phyloP scores from a whole-genome alignment of 1,140 invertebrate genomes.

The Coboldia fuscipes region DNA sequence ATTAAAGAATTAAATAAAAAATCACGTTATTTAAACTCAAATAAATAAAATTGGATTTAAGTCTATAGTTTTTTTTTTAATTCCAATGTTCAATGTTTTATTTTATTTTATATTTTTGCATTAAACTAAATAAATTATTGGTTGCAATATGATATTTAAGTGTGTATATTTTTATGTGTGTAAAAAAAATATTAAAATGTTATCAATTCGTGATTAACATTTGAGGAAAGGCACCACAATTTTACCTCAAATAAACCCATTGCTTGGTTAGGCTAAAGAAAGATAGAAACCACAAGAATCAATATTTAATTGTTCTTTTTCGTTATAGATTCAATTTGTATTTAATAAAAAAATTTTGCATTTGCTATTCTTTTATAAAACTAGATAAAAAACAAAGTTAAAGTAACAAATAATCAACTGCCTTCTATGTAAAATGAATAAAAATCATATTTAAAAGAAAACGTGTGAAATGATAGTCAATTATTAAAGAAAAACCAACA shows the following conservation, averaged over 20 bases:
- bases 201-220: background rate
- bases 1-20: no score
- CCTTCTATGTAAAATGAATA: conserved; percentile 1
- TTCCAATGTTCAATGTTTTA: no score
- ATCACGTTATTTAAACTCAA: no score
- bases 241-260: conserved; percentile 22
- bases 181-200: background rate
- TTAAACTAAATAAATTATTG: no score
- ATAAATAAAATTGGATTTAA: no score
- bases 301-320: conserved; percentile 2
- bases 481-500: no score
- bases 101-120: no score
- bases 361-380: conserved; percentile 6
- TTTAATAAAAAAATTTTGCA: conserved; percentile 8
- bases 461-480: no score
- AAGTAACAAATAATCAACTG: conserved; percentile 1
- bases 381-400: conserved; percentile 5
- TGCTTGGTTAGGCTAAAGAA: conserved; percentile 17
- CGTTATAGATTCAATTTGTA: conserved; percentile 3
- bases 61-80: no score
- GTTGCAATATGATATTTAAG: background rate
- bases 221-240: conserved; percentile 6
- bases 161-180: background rate
- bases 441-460: background rate
- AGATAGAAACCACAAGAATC: background rate